A percentile compares a stretch with the other conserved stretches of the same genome.
Conservation (phyloP, 2,797 vertebrate species). For the Galaxias olidus region DNA sequence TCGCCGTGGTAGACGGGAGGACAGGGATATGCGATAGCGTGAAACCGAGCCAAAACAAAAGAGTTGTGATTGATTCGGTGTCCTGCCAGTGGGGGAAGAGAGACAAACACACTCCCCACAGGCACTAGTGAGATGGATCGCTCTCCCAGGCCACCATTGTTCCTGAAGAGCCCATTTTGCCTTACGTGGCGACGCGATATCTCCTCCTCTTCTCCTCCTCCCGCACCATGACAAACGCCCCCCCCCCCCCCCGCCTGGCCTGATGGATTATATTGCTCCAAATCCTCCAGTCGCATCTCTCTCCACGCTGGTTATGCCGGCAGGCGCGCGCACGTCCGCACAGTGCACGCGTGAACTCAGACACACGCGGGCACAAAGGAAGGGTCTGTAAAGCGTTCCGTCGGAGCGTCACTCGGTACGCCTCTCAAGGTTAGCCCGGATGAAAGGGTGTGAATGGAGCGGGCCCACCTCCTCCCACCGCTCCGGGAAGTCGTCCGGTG, state of each 20-base stretch:
- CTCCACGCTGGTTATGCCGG: conserved; percentile 7
- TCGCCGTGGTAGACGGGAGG: conserved; percentile 55
- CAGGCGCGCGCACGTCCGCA: neutral
- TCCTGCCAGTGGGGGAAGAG: conserved; percentile 57
- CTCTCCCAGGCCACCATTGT: conserved; percentile 59
- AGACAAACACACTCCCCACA: conserved; percentile 60
- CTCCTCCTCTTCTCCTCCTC: conserved; percentile 52
- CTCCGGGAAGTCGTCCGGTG: too few species aligned
- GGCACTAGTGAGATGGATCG: conserved; percentile 62
- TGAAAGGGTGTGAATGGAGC: too few species aligned
- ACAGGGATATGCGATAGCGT: conserved; percentile 57
- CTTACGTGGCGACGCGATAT: conserved; percentile 58
- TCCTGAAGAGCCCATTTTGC: conserved; percentile 69
- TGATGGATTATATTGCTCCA: conserved; percentile 58
- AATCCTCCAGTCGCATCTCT: conserved; percentile 51
- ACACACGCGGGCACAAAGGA: neutral
- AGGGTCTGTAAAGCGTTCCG: too few species aligned
- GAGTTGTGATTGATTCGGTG: conserved; percentile 71
- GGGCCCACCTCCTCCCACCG: too few species aligned
- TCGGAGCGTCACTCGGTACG: too few species aligned
- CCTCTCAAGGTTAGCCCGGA: too few species aligned
- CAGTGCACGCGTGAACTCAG: neutral
- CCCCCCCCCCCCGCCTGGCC: too few species aligned
- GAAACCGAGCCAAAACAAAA: conserved; percentile 65
- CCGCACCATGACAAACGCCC: conserved; percentile 57